These are phyloP conservation scores for Macaria liturata DNA, from an alignment of 2,888 invertebrate genomes.

Conservation along the genomic window DNA sequence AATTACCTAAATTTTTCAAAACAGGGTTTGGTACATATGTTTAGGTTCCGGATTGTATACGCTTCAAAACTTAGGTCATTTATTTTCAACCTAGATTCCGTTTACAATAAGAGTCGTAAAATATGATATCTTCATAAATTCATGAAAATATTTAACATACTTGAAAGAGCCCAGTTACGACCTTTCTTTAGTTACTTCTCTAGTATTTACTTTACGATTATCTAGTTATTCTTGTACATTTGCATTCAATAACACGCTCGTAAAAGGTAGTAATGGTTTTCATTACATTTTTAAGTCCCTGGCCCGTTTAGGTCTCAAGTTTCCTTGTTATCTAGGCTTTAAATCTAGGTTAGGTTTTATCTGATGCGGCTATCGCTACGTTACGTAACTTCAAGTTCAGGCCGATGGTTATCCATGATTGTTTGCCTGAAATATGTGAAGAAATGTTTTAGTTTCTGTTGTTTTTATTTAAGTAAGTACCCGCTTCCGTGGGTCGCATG, in stretches of 20 bases:
- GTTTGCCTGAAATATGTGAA: conserved; percentile 32
- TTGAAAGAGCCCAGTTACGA: too few relatives aligned
- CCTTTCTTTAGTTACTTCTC: too few relatives aligned
- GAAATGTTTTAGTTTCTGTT: conserved; percentile 1
- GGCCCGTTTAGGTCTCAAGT: conserved; percentile 66
- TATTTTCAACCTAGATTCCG: too few relatives aligned
- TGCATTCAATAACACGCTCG: conserved; percentile 18
- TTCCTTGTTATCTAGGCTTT: conserved; percentile 60
- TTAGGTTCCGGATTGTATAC: too few relatives aligned
- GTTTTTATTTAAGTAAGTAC: too few relatives aligned
- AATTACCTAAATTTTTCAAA: too few relatives aligned
- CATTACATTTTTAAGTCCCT: conserved; percentile 52
- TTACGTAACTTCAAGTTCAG: conserved; percentile 62
- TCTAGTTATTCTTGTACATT: neutral
- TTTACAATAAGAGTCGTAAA: too few relatives aligned
- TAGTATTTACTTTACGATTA: too few relatives aligned
- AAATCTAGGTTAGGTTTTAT: conserved; percentile 67
- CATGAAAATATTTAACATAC: neutral
- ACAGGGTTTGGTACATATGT: too few relatives aligned
- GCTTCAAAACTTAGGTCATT: conserved; percentile 1
- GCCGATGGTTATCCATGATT: conserved; percentile 50
- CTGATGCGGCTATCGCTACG: conserved; percentile 50
- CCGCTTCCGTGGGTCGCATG: too few relatives aligned
- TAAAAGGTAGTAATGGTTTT: conserved; percentile 37
- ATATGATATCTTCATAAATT: conserved; percentile 2